phyloP scores from a whole-genome alignment of 2,888 invertebrate species.

The Spodoptera picta region DNA sequence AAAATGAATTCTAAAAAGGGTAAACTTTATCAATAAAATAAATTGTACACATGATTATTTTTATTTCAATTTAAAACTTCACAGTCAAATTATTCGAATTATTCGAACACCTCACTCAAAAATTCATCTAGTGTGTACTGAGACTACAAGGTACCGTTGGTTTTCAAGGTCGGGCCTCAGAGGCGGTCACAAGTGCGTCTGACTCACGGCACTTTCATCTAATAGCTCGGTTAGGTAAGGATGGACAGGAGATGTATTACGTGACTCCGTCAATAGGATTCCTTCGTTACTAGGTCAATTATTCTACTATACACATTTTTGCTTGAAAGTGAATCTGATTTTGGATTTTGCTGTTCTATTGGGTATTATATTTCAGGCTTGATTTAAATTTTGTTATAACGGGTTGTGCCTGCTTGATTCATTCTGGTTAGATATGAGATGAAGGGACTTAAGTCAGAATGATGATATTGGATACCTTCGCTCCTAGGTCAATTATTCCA shows the following conservation, averaged over 20 bases:
- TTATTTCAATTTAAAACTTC: no score
- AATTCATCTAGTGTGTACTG: constrained; percentile 54
- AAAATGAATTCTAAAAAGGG: no score
- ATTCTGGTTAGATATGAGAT: no score
- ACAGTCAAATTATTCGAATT: background rate
- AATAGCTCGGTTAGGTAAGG: constrained; percentile 45
- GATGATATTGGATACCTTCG: no score
- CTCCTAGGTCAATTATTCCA: no score
- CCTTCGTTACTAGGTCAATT: constrained; percentile 24
- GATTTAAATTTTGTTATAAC: no score
- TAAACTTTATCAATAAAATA: no score
- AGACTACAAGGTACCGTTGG: constrained; percentile 45
- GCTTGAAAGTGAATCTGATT: background rate
- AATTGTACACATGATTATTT: no score
- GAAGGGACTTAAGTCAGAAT: no score
- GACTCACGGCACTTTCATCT: constrained; percentile 70
- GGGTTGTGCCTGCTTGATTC: no score
- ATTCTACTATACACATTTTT: background rate
- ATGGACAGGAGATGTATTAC: constrained; percentile 35
- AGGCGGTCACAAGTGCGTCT: constrained; percentile 50
- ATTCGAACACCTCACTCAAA: constrained; percentile 18
- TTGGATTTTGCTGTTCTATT: background rate
- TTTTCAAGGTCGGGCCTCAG: constrained; percentile 63
- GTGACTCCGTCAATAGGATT: constrained; percentile 20
- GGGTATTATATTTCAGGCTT: no score